Conservation (phyloP, 1,140 invertebrate genomes). For the Lordiphosa collinella region DNA sequence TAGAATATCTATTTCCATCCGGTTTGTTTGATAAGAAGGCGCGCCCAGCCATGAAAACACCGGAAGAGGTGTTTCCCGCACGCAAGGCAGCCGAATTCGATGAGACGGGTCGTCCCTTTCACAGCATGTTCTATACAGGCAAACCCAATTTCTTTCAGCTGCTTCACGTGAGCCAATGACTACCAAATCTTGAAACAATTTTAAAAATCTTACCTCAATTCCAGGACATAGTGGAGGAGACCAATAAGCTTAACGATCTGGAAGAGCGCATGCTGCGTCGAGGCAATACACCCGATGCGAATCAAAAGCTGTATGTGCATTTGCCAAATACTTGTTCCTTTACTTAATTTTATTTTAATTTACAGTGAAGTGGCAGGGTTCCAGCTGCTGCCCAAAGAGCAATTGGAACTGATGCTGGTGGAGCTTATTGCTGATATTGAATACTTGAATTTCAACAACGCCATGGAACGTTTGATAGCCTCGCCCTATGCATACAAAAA, state of each 20-base stretch:
- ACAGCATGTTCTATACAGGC: constrained; percentile 94
- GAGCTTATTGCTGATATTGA: constrained; percentile 87
- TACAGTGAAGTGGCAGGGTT: constrained; percentile 81
- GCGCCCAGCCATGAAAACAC: constrained; percentile 91
- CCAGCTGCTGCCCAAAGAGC: constrained; percentile 85
- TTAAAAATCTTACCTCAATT: constrained; percentile 2
- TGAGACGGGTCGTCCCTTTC: constrained; percentile 90
- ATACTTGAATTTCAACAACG: constrained; percentile 87
- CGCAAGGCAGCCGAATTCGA: constrained; percentile 95
- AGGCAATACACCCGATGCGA: constrained; percentile 82
- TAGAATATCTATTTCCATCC: constrained; percentile 95
- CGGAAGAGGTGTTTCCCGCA: constrained; percentile 91
- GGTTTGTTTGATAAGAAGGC: constrained; percentile 91
- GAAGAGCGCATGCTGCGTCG: constrained; percentile 85
- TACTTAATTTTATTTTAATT: not conserved
- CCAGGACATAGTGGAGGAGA: constrained; percentile 83
- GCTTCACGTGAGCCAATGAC: constrained; percentile 85
- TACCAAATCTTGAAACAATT: not conserved
- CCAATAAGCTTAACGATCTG: constrained; percentile 84
- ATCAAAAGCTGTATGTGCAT: constrained; percentile 82
- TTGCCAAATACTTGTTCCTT: not conserved
- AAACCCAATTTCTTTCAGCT: constrained; percentile 90
- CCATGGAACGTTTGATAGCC: constrained; percentile 85
- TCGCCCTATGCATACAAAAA: constrained; percentile 86
- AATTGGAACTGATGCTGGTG: constrained; percentile 85